Base-by-base conservation (phyloP, 2,888 invertebrate species). In the Mythimna lalbum region DNA sequence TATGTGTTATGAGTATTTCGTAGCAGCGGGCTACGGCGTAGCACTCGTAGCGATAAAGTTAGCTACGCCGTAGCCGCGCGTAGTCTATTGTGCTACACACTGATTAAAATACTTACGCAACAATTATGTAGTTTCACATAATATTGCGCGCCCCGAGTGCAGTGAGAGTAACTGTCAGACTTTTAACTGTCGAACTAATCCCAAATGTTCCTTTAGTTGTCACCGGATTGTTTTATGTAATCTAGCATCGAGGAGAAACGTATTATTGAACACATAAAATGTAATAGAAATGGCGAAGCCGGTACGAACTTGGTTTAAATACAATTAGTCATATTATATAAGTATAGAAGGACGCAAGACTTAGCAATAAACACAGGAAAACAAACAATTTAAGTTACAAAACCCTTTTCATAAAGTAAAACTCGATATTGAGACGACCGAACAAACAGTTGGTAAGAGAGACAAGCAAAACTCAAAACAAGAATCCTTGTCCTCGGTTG, bases 21-120 rank as follows among this genome's bases (percentile, higher is more conserved):
- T 36, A 76, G 47, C 67, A 27, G 57, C 6, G 0, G 57, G 36
- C 76, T 73, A 76, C 67, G 76, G 50, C 67, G 76, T 75, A 75
- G 67, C 67, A 10, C 5, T 52, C 36, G 76, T 59, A 72, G 57
- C 57, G 3, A 21, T 33, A 63, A 33, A 12, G 17, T 33, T n/a
- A 63, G 43, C 33, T 66, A 52, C 56, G 57, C 36, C 52, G 50
- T 65, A 59, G 21, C 27, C 33, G 5, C 4, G 19, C 10, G 75
- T 43, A 65, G 55, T 10, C 31, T 1, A 14, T 17, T 3, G 33
- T 31, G 17, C 27, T 53, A 31, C 19, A 31, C 19, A 31, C 53
- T 55, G 27, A 31, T 17, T 31, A 55, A 27, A 27, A 55, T 33
- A 33, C 4, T 19, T 14, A 31, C 19, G 17, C 14, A 1, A 23